phyloP scores from a whole-genome alignment of 1,140 invertebrate species.

The Drosophila paulistorum region DNA sequence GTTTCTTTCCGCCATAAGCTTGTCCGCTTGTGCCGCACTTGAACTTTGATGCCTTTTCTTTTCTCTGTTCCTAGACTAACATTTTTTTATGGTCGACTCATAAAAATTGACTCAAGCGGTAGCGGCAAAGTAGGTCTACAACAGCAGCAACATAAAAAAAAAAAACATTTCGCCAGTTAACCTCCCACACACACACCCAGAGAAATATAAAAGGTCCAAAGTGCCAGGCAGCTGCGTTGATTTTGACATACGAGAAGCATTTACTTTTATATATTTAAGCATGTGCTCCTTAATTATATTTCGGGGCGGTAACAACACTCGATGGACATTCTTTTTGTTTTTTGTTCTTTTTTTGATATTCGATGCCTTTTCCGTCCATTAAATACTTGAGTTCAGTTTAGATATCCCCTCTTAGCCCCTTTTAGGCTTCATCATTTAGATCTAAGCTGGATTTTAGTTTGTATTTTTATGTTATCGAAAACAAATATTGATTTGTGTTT shows the following conservation, averaged over 20 bases:
- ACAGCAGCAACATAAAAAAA: neutral
- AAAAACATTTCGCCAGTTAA: conserved; percentile 51
- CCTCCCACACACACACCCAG: conserved; percentile 31
- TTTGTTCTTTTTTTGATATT: conserved; percentile 20
- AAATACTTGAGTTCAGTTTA: conserved; percentile 4
- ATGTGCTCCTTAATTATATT: conserved; percentile 63
- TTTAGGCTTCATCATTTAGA: neutral
- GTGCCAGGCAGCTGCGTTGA: conserved; percentile 49
- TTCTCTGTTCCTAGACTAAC: conserved; percentile 6
- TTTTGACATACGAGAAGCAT: conserved; percentile 73
- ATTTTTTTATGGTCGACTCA: conserved; percentile 43
- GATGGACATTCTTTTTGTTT: conserved; percentile 18
- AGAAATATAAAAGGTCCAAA: conserved; percentile 13
- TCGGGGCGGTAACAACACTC: conserved; percentile 5
- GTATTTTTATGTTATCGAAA: conserved; percentile 1
- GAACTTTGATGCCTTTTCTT: conserved; percentile 48
- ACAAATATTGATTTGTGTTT: neutral
- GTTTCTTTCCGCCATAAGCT: conserved; percentile 3
- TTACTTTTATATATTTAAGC: conserved; percentile 34
- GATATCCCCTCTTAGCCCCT: neutral
- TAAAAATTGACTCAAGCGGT: conserved; percentile 54
- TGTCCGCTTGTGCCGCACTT: conserved; percentile 29
- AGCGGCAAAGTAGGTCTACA: conserved; percentile 50
- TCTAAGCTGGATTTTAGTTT: conserved; percentile 6
- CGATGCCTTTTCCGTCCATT: conserved; percentile 19